Percentiles rank a stretch among this genome's conserved stretches.
These are phyloP conservation scores for Illadopsis cleaveri DNA, from an alignment of 2,113 vertebrate species.

Conservation along the genomic window DNA sequence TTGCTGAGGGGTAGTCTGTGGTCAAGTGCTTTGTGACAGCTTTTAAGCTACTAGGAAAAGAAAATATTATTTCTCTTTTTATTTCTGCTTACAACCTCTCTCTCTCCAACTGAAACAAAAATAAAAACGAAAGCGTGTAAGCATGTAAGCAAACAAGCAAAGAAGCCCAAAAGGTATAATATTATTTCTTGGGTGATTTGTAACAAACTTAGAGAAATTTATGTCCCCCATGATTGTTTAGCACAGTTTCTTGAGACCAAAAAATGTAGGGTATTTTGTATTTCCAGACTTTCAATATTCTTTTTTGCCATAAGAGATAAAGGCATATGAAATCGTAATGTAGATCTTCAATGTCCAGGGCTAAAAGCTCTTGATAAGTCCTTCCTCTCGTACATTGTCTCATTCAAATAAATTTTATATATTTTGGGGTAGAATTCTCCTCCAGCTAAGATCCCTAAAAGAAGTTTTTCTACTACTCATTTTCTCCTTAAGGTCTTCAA, in stretches of 20 bases:
- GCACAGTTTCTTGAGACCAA: neutral
- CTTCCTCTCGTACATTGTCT: neutral
- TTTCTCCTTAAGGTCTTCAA: neutral
- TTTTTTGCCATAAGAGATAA: neutral
- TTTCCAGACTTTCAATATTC: neutral
- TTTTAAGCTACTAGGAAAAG: neutral
- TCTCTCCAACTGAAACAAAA: neutral
- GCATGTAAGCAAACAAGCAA: neutral
- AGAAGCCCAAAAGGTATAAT: neutral
- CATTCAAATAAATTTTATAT: neutral
- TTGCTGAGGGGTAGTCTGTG: neutral
- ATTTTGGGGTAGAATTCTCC: neutral
- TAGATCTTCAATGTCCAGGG: neutral
- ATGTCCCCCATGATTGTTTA: neutral
- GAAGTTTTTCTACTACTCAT: neutral
- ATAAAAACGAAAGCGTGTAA: neutral
- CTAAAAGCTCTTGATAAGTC: neutral
- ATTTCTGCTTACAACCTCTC: neutral
- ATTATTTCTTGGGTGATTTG: neutral
- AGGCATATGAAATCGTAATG: neutral
- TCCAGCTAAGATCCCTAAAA: neutral
- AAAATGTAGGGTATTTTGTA: neutral
- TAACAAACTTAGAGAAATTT: neutral
- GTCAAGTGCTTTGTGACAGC: neutral
- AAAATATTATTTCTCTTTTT: neutral